Base-by-base conservation (phyloP, 2,797 vertebrate genomes). In the Danio aesculapii region DNA sequence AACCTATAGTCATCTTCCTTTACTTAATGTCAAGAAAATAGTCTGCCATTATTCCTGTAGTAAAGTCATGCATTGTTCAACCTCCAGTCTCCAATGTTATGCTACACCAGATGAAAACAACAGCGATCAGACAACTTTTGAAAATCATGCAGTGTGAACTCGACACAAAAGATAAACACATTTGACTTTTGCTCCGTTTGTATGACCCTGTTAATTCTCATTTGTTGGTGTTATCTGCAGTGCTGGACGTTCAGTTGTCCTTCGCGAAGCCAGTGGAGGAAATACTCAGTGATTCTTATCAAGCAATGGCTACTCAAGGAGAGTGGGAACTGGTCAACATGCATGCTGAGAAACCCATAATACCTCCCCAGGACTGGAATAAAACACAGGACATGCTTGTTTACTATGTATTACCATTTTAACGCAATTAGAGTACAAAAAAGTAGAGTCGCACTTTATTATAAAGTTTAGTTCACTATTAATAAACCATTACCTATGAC, bases 281-380 rank as follows among this genome's bases (percentile, higher is more conserved):
- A 0, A 91, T 91, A 49, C 86, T 89, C 30, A 0, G 55, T 12
- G 0, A 6, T 0, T 93, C 94, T 41, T 85, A 88, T 63, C 0
- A 3, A 0, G 84, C 88, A 21, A 91, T 93, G 81, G 79, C 88
- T 57, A 94, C 92, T n/a, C 91, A 90, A 85, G 93, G 93, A 12
- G 94, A 94, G 82, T 95, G 94, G 94, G 85, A 93, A 82, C 88
- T 94, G 17, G 58, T 94, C 14, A 87, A 91, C 1, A 93, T 95
- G 75, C 89, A 84, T 12, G 39, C 77, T 10, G 0, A 63, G 0
- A 79, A 92, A 41, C 0, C 4, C 0, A 39, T 2, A 0, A 10
- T 0, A 0, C 0, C 1, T 5, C 0, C 0, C 5, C 6, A 46
- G 11, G 43, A 41, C n/a, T 47, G 14, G 21, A 46, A 21, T 43